Evolutionary conservation across 2,888 invertebrate genomes (phyloP).

Genomic region (Slavum lentiscoides): DNA sequence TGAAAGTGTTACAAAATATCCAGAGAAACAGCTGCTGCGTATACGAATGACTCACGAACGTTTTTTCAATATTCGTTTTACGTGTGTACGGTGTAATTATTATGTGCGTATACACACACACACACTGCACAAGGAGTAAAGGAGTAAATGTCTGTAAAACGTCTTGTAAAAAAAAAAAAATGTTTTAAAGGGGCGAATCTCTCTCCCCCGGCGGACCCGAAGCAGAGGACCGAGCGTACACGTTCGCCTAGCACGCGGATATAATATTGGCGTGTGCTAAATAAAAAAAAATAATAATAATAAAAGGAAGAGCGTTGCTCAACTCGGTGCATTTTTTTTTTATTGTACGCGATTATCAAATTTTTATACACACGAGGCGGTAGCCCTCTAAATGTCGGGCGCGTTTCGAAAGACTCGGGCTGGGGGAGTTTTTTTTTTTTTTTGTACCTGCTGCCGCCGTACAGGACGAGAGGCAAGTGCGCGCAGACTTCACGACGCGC

Average conservation of each 20-base stretch:
- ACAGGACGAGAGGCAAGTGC: constrained; percentile 44
- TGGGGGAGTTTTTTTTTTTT: not conserved
- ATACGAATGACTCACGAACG: constrained; percentile 37
- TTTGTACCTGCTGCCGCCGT: constrained; percentile 31
- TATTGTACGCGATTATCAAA: constrained; percentile 42
- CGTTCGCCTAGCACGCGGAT: not conserved
- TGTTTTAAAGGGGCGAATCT: constrained; percentile 43
- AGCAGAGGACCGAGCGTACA: too few species aligned
- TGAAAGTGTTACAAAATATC: constrained; percentile 51
- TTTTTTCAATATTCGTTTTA: not conserved
- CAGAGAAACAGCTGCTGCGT: constrained; percentile 43
- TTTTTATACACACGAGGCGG: constrained; percentile 24
- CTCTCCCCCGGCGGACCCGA: not conserved
- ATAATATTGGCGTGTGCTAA: constrained; percentile 50
- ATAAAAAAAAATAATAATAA: not conserved
- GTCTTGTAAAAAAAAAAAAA: constrained; percentile 31
- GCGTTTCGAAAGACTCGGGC: constrained; percentile 39
- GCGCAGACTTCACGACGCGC: constrained; percentile 29
- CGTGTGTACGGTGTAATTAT: not conserved
- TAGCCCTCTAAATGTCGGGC: not conserved
- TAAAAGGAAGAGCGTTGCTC: constrained; percentile 31
- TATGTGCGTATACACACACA: not conserved
- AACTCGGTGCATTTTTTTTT: constrained; percentile 29
- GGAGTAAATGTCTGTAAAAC: constrained; percentile 6
- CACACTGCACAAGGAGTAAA: too few species aligned